These are phyloP conservation scores for Limenitis arthemis DNA, from an alignment of 2,888 invertebrate genomes.

Conservation along the genomic window DNA sequence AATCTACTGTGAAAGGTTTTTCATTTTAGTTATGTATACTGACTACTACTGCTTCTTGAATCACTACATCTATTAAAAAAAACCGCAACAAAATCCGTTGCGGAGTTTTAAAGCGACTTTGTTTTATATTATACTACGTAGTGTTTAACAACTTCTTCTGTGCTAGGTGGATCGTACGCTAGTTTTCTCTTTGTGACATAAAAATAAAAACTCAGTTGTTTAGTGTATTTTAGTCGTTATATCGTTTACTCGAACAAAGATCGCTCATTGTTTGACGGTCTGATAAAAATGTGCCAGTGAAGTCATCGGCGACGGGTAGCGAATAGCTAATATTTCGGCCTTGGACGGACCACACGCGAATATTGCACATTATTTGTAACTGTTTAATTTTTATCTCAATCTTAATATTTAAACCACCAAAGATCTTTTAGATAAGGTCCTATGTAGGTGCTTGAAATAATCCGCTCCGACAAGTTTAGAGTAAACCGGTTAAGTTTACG, in stretches of 20 bases:
- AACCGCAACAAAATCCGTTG: too few relatives aligned
- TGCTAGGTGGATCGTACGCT: too few relatives aligned
- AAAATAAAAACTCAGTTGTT: too few relatives aligned
- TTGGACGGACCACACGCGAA: constrained; percentile 34
- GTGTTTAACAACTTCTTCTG: too few relatives aligned
- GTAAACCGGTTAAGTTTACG: neutral
- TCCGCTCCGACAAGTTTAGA: neutral
- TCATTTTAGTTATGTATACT: too few relatives aligned
- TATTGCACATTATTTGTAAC: constrained; percentile 18
- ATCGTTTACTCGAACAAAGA: constrained; percentile 10
- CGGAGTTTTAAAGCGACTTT: too few relatives aligned
- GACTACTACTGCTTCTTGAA: too few relatives aligned
- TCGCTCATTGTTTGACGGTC: constrained; percentile 22
- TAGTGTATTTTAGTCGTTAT: neutral
- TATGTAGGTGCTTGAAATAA: neutral
- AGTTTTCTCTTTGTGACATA: too few relatives aligned
- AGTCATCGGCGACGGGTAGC: constrained; percentile 33
- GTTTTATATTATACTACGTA: too few relatives aligned
- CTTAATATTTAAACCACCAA: neutral
- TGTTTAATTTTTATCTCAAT: constrained; percentile 17
- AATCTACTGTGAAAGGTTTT: too few relatives aligned
- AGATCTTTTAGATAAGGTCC: neutral
- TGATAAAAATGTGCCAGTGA: constrained; percentile 37
- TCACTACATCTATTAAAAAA: too few relatives aligned
- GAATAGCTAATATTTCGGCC: constrained; percentile 36